A percentile compares a stretch with the other conserved stretches of the same genome.
These are phyloP conservation scores for Strigops habroptila DNA, from an alignment of 2,113 vertebrate genomes.

Conservation along the genomic window DNA sequence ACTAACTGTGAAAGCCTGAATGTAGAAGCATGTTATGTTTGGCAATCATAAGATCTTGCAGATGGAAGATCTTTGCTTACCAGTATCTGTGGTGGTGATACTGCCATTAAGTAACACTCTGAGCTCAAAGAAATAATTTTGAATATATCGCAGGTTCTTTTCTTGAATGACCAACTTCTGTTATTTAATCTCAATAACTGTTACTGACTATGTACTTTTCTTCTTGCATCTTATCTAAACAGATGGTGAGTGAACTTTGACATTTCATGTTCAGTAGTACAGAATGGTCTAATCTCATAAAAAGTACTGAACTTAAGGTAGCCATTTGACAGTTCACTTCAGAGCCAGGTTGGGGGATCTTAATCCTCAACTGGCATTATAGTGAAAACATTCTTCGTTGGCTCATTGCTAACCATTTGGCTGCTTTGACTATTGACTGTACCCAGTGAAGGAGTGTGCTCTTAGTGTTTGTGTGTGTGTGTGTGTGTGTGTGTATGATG, in stretches of 20 bases:
- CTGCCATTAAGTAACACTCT: not conserved
- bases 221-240: slow-evolving; percentile 79
- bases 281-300: slow-evolving; percentile 76
- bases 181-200: slow-evolving; percentile 48
- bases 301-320: slow-evolving; percentile 63
- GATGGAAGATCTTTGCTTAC: not conserved
- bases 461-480: not conserved
- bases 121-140: not conserved
- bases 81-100: not conserved
- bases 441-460: slow-evolving; percentile 12
- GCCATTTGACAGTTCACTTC: slow-evolving; percentile 20
- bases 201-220: slow-evolving; percentile 65
- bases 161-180: not conserved
- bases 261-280: slow-evolving; percentile 53
- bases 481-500: not conserved
- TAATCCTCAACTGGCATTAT: not conserved
- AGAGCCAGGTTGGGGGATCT: not conserved
- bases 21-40: not conserved
- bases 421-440: slow-evolving; percentile 65
- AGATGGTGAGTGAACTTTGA: slow-evolving; percentile 84
- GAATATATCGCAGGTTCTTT: not conserved
- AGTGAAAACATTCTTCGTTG: not conserved
- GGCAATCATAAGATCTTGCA: not conserved
- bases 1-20: not conserved
- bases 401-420: not conserved